phyloP scores from a whole-genome alignment of 1,140 invertebrate species.

The Goniozus legneri region DNA sequence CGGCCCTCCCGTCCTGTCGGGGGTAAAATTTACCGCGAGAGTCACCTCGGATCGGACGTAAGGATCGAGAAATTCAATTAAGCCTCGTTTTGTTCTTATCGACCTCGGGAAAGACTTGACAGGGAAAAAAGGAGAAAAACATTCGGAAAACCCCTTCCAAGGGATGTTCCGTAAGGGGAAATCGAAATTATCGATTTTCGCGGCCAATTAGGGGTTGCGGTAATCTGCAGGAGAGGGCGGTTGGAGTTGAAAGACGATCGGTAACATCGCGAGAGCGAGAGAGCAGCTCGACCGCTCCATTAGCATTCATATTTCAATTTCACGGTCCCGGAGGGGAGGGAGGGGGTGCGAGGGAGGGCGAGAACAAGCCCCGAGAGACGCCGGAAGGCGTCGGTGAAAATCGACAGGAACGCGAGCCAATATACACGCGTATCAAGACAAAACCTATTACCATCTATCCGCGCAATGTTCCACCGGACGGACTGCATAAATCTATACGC shows the following conservation, averaged over 20 bases:
- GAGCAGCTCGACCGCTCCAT: conserved; percentile 30
- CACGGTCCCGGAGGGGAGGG: conserved; percentile 19
- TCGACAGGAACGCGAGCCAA: conserved; percentile 18
- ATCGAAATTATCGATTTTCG: too few relatives aligned
- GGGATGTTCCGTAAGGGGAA: too few relatives aligned
- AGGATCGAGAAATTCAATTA: conserved; percentile 29
- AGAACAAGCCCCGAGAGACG: neutral
- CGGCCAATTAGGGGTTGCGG: too few relatives aligned
- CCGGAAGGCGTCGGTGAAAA: neutral
- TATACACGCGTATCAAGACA: too few relatives aligned
- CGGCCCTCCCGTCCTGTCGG: conserved; percentile 17
- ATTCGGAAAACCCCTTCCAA: too few relatives aligned
- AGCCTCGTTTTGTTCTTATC: too few relatives aligned
- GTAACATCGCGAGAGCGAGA: too few relatives aligned
- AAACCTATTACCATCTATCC: conserved; percentile 43
- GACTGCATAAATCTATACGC: too few relatives aligned
- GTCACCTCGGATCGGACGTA: conserved; percentile 17
- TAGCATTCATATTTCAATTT: conserved; percentile 47
- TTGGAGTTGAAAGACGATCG: too few relatives aligned
- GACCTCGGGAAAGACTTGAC: too few relatives aligned
- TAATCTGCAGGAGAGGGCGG: too few relatives aligned
- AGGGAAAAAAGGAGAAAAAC: too few relatives aligned
- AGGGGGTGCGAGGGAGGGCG: conserved; percentile 6
- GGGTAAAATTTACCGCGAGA: conserved; percentile 25
- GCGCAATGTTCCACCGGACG: conserved; percentile 36